Evolutionary conservation across 2,113 vertebrate genomes (phyloP), one percentile per base, ranked within the genome.

Genomic region (Podarcis cretensis): DNA sequence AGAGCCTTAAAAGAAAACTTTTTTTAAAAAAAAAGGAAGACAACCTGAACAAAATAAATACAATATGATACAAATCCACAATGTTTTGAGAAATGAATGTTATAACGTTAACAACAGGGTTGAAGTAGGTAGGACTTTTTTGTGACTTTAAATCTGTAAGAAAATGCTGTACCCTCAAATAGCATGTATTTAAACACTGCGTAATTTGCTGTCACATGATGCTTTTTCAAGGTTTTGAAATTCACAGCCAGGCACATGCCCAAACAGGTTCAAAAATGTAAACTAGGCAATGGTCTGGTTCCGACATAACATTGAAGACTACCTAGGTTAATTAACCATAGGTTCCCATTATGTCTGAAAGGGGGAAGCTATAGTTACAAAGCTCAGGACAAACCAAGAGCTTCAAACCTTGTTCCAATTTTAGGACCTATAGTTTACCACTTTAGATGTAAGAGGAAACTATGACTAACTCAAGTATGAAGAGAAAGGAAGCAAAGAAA

Each of bases 11-110:
- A 98, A 98, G 97, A 98, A 98, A 98, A 97, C 97, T 97, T 98
- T 97, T 97, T 96, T 98, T 98, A 2, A 21, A 74, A 54, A 54
- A 75, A 59, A 37, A 85, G 69, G 75, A 69, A 27, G 98, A 94
- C 98, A 97, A 59, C 5, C 97, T 97, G 98, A 98, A 98, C 96
- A 97, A 98, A 98, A 98, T 98, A 98, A 99, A 98, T 98, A 98
- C 98, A 98, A 93, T 98, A 98, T 98, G 96, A 97, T 98, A 98
- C 98, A 98, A 98, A 97, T 98, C 96, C 97, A 98, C 97, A 98
- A 98, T 97, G 97, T 98, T 96, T 97, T 94, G 96, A 94, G 88
- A 95, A 96, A 94, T 85, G 93, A 95, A 92, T 89, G 94, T 95
- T 93, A 96, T 88, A 94, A 83, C 95, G 94, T 74, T 65, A 54